A percentile compares a stretch with the other conserved stretches of the same genome.
phyloP scores from a whole-genome alignment of 1,140 invertebrate genomes.

The Pachypeltis micranthus region DNA sequence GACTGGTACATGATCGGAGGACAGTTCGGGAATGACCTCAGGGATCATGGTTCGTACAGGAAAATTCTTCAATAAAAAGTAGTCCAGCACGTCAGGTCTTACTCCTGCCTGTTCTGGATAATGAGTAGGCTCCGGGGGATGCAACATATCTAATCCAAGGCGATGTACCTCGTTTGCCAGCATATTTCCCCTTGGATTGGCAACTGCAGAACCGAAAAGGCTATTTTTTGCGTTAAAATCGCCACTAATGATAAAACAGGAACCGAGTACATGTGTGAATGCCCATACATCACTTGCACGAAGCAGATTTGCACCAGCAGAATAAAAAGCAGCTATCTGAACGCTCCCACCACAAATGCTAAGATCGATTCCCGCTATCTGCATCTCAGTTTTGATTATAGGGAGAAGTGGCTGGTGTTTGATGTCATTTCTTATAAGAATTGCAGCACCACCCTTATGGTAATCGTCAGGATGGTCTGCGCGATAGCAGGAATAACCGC shows the following conservation, averaged over 20 bases:
- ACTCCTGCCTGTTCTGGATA: too few species aligned
- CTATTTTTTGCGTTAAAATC: conserved; percentile 5
- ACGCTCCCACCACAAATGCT: background rate
- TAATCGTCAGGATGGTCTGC: conserved; percentile 3
- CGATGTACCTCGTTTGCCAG: too few species aligned
- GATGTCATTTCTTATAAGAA: conserved; percentile 8
- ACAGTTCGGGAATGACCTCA: too few species aligned
- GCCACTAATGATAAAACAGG: conserved; percentile 7
- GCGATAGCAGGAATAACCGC: background rate
- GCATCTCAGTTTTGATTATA: conserved; percentile 2
- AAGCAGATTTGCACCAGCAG: conserved; percentile 2
- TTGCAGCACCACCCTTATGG: background rate
- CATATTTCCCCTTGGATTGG: too few species aligned
- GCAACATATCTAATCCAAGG: too few species aligned
- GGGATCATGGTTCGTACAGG: too few species aligned
- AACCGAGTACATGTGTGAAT: background rate
- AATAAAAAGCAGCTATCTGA: conserved; percentile 11
- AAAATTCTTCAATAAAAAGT: too few species aligned
- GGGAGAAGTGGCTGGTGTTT: conserved; percentile 6
- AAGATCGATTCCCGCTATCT: background rate
- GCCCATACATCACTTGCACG: conserved; percentile 8
- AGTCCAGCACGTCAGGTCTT: too few species aligned
- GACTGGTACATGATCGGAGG: too few species aligned
- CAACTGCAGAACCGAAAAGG: too few species aligned
- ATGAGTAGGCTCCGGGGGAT: too few species aligned